Percentiles rank a stretch among this genome's conserved stretches.
These are phyloP conservation scores for Arvicanthis niloticus DNA, from an alignment of 2,113 vertebrate species.

Conservation along the genomic window DNA sequence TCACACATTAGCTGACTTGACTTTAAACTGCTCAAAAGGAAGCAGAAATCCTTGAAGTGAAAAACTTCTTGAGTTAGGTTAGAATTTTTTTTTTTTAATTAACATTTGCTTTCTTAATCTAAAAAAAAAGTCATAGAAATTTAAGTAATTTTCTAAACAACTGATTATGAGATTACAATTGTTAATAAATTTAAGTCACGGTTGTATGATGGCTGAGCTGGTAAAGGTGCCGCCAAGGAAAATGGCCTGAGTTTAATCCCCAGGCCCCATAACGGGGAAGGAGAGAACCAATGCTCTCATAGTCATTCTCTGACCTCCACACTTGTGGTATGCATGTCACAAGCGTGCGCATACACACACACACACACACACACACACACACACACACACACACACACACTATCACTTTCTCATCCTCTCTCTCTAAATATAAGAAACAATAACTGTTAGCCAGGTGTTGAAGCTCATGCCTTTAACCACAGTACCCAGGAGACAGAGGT, in stretches of 20 bases:
- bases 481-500: neutral
- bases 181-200: neutral
- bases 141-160: conserved; percentile 29
- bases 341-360: neutral
- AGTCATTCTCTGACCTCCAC: neutral
- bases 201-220: neutral
- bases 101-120: conserved; percentile 35
- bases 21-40: neutral
- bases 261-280: no score
- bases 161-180: conserved; percentile 20
- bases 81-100: neutral
- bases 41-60: neutral
- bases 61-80: neutral
- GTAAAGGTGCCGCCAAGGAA: neutral
- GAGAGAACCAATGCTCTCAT: neutral
- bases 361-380: neutral
- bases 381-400: neutral
- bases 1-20: neutral
- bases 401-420: neutral
- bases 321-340: neutral
- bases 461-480: neutral
- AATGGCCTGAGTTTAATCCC: neutral
- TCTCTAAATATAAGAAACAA: neutral
- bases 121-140: conserved; percentile 56
- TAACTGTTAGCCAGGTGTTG: neutral